Evolutionary conservation across 2,888 invertebrate genomes (phyloP), one percentile per base, ranked within the genome.

Genomic region (Anoplius nigerrimus): DNA sequence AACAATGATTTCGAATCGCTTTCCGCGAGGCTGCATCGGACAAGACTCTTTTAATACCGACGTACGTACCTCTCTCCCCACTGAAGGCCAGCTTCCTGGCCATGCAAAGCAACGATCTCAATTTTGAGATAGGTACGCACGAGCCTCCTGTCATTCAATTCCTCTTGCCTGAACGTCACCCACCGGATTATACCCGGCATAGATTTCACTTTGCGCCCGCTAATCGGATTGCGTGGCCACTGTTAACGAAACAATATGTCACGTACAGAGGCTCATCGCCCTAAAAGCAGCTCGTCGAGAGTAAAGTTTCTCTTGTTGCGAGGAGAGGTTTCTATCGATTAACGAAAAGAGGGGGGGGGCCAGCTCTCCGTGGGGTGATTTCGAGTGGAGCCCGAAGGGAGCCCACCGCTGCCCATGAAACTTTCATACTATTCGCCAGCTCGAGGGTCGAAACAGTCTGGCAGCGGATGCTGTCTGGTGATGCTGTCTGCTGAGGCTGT

Each of bases 241-340:
- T 13, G 20, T 51, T 48, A 27, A 46, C 62, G 20, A 62, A 52
- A 20, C 54, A 18, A 65, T 46, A 65, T 20, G 45, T 52, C 34
- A 34, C 11, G 21, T 27, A 45, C 53, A 27, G 34, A 27, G 52
- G 53, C n/a, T 56, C 55, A 27, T 55, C 56, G 60, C 61, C 61
- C 61, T 57, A 61, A 57, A 61, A 69, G 46, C 45, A 18, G 60
- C 53, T 42, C 61, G 42, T 18, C 48, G 48, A 48, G 48, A 18
- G 18, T 48, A 48, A 18, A 48, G 48, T 48, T 48, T 48, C 48
- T n/a, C 16, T 1, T 18, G 16, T 15, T 56, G 53, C 60, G 53
- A 69, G 62, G 54, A 72, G 79, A 67, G 57, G 22, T 77, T 74
- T 66, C 71, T 78, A 78, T 78, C 80, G 78, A 78, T 80, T 80